Base-by-base conservation (phyloP, 2,888 invertebrate genomes). In the Vannuccia rotundouncinata region DNA sequence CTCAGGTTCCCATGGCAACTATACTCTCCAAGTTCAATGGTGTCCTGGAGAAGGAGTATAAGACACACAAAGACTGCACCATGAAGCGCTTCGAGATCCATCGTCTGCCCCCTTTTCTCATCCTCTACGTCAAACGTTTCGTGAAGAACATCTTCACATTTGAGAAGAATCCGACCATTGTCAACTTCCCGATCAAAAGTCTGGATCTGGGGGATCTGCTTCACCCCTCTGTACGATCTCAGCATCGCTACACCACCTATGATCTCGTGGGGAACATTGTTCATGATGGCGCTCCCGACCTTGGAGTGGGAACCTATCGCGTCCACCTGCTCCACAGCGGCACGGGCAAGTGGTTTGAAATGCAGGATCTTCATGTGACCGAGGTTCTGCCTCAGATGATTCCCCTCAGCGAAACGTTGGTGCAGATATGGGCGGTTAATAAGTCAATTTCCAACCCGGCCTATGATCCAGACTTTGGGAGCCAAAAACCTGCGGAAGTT, bases 381-480 rank as follows among this genome's bases (percentile, higher is more conserved):
- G 96, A 96, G 88, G 98, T 99, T 85, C 90, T 99, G 81, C 98
- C 99, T 1, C 99, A 99, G 89, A 99, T 99, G 97, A 98, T 99
- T 82, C 97, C 99, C 0, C 90, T 99, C 27, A 97, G 98, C 0
- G 99, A 99, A 89, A 95, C 97, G 0, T 99, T 99, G 87, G 96
- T 99, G 86, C 99, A 99, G 90, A 91, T 92, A 27, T 86, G 85
- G 84, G 85, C 86, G 80, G 81, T 86, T 45, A 82, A 86, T 31
- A 84, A 82, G 59, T 85, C 85, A 81, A 85, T 86, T 59, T 84
- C 84, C 17, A 86, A 86, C 80, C 84, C 85, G 25, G 2, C 29
- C 30, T 80, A 79, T 80, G 5, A 60, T 13, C 76, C 45, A 5
- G 17, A 45, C 45, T 45, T 13, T 45, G 45, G 45, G 10, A 17